Evolutionary conservation across 2,113 vertebrate species (phyloP).

Genomic region (Tychaedon coryphoeus): DNA sequence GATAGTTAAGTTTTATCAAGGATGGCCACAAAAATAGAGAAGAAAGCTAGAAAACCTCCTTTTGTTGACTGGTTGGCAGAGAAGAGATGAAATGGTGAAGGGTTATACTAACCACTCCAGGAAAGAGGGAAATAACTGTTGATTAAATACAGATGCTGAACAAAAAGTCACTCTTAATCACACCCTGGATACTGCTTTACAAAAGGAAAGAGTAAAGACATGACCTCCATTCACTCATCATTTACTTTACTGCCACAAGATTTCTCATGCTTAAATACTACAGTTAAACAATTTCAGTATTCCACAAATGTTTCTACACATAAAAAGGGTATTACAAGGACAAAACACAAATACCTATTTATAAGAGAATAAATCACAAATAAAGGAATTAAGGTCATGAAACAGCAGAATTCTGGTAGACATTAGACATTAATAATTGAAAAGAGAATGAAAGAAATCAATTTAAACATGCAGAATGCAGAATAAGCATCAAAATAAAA

Average conservation of each 20-base stretch:
- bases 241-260: not conserved
- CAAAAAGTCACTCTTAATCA: conserved; percentile 61
- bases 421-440: not conserved
- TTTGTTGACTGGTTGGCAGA: conserved; percentile 19
- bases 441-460: not conserved
- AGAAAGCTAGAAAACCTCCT: conserved; percentile 21
- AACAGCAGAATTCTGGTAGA: not conserved
- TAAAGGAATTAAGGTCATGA: not conserved
- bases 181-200: conserved; percentile 7
- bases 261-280: not conserved
- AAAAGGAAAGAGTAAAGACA: conserved; percentile 25
- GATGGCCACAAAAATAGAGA: not conserved
- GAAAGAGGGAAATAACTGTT: conserved; percentile 65
- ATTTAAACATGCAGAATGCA: not conserved
- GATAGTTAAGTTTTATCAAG: conserved; percentile 33
- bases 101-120: conserved; percentile 58
- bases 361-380: conserved; percentile 37
- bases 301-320: conserved; percentile 42
- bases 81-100: conserved; percentile 52
- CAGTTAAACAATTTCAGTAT: conserved; percentile 21
- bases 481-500: not conserved
- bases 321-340: conserved; percentile 5
- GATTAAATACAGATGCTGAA: conserved; percentile 72
- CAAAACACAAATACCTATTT: not conserved
- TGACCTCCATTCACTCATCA: not conserved